phyloP scores from a whole-genome alignment of 2,797 vertebrate genomes.

The Onychomys leucogaster region DNA sequence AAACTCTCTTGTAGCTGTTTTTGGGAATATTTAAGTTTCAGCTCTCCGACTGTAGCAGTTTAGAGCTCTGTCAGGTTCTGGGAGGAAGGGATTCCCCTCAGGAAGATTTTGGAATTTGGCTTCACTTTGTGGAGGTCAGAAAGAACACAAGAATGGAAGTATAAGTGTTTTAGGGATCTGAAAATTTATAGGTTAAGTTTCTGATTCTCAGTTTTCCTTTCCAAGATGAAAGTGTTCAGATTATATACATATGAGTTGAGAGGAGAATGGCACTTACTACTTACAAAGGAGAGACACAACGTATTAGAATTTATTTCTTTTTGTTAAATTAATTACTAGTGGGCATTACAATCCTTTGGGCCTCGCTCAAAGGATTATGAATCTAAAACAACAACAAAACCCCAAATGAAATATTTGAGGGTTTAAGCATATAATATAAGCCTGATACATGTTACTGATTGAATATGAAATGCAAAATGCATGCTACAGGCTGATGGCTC shows the following conservation, averaged over 20 bases:
- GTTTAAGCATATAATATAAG: not conserved
- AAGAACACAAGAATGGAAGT: not conserved
- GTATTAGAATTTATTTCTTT: not conserved
- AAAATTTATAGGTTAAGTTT: not conserved
- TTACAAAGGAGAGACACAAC: not conserved
- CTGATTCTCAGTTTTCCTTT: not conserved
- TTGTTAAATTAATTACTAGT: not conserved
- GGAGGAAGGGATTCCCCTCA: not conserved
- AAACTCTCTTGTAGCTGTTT: not conserved
- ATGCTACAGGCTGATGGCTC: not conserved
- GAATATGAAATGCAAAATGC: not conserved
- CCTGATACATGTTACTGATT: not conserved
- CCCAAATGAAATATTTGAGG: not conserved
- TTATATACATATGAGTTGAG: not conserved
- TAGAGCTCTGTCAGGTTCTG: not conserved
- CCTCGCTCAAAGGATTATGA: not conserved
- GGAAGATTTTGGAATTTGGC: slow-evolving; percentile 1
- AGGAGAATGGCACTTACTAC: not conserved
- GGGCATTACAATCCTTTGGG: not conserved
- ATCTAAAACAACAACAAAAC: not conserved
- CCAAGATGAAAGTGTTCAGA: not conserved
- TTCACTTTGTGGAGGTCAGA: not conserved
- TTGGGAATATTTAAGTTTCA: not conserved
- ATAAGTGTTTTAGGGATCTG: not conserved
- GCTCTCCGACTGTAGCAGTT: not conserved